These are phyloP conservation scores for Mesoligia furuncula DNA, from an alignment of 2,888 invertebrate genomes.

Conservation along the genomic window DNA sequence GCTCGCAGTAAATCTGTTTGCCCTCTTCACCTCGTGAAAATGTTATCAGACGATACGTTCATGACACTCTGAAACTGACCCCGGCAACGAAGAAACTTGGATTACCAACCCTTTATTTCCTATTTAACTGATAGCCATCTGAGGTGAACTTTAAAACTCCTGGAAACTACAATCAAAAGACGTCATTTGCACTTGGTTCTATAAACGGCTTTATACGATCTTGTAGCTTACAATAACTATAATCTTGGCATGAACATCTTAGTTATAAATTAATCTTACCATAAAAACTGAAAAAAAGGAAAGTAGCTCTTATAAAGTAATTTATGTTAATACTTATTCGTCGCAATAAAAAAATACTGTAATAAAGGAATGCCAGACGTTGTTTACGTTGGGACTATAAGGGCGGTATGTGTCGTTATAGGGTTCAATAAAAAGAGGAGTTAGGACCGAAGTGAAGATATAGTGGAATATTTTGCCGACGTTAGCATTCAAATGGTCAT, in stretches of 20 bases:
- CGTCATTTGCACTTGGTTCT: too few species aligned
- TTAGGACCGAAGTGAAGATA: slow-evolving; percentile 9
- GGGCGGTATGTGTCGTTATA: slow-evolving; percentile 19
- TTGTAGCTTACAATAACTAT: neutral
- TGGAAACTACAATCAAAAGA: slow-evolving; percentile 2
- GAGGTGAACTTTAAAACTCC: neutral
- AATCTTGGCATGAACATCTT: slow-evolving; percentile 18
- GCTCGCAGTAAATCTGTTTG: slow-evolving; percentile 18
- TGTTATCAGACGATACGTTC: neutral
- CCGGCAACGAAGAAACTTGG: neutral
- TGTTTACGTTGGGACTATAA: slow-evolving; percentile 26
- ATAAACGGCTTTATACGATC: neutral
- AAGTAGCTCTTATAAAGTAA: slow-evolving; percentile 20
- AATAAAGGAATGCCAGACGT: slow-evolving; percentile 15
- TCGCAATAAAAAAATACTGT: slow-evolving; percentile 15
- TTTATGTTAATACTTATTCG: slow-evolving; percentile 14
- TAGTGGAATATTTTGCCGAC: slow-evolving; percentile 44
- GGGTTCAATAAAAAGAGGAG: slow-evolving; percentile 17
- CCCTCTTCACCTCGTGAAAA: neutral
- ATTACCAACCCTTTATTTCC: slow-evolving; percentile 22
- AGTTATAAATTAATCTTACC: slow-evolving; percentile 28
- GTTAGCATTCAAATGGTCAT: slow-evolving; percentile 29
- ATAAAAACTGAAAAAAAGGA: slow-evolving; percentile 8
- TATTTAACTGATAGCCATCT: neutral
- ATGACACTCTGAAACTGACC: slow-evolving; percentile 3